Conservation (phyloP, 2,888 invertebrate species). For the Nezara viridula region DNA sequence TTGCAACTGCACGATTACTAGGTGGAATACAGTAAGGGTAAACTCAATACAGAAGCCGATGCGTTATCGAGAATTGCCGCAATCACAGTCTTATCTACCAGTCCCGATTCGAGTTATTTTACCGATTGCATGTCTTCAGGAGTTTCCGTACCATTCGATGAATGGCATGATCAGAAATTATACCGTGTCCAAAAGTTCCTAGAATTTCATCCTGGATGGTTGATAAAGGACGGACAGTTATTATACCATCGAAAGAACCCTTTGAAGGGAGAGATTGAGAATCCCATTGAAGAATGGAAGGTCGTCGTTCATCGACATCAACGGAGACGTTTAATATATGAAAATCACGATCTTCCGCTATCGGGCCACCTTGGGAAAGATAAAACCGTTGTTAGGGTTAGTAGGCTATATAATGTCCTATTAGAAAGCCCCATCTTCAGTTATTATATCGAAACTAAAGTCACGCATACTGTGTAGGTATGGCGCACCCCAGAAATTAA, state of each 20-base stretch:
- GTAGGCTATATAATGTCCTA: not conserved
- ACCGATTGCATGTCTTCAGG: not conserved
- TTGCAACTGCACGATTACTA: not conserved
- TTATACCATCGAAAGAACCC: not conserved
- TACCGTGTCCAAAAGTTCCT: not conserved
- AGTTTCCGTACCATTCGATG: not conserved
- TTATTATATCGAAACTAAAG: too few species aligned
- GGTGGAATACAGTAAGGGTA: not conserved
- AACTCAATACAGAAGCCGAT: too few species aligned
- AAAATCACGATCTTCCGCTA: too few species aligned
- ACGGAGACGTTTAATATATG: too few species aligned
- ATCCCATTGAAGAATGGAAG: too few species aligned
- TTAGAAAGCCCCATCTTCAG: not conserved
- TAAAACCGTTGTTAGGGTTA: too few species aligned
- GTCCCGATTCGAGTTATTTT: not conserved
- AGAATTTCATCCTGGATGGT: not conserved
- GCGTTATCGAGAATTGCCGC: not conserved
- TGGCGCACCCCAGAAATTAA: not conserved
- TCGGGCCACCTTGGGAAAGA: not conserved
- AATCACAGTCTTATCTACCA: not conserved
- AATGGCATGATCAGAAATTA: constrained; percentile 9
- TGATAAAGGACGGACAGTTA: constrained; percentile 5
- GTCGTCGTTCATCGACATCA: too few species aligned
- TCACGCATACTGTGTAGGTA: not conserved
- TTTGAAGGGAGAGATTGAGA: not conserved